Evolutionary conservation across 2,888 invertebrate genomes (phyloP), one percentile per base, ranked within the genome.

Genomic region (Ceriagrion tenellum): DNA sequence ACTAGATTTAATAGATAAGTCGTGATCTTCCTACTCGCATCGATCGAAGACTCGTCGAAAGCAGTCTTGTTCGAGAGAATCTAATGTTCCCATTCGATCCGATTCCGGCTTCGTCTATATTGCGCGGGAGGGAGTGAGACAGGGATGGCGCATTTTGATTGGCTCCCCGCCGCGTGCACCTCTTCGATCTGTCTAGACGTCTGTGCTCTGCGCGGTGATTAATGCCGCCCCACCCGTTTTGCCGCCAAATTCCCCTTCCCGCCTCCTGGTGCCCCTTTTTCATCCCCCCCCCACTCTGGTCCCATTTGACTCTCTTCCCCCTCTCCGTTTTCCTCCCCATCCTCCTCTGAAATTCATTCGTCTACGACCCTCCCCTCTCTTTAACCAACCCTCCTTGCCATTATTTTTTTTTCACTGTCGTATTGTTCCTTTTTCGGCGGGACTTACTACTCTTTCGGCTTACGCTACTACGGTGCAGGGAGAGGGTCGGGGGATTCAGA

Each of bases 131-230:
- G 30, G 81, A 69, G 69, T n/a, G 69, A 69, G 69, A 69, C 69
- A 26, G 81, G 26, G 81, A 81, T 81, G 81, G 35, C 35, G 30
- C 81, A 35, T 81, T 47, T 81, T 35, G 81, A 81, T 81, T 81
- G 81, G 81, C 13, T 81, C 63, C 63, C 91, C 91, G 40, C 59
- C 16, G 26, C 23, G 26, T 20, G 26, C 59, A 16, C 91, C 47
- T 69, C 69, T 93, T 93, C 93, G 93, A 93, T 93, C 93, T 59
- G 93, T 93, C 93, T 93, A 93, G 93, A 93, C 93, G 93, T 93
- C 93, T 93, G 93, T 69, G 69, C 74, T 40, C 81, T 13, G 26
- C 93, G 23, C 63, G 23, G 59, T 91, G 91, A 91, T 93, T 93
- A 93, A 93, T 63, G 93, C 26, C 74, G 20, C 93, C 63, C 35